Conservation (phyloP, 2,888 invertebrate species). For the Volucella inflata region DNA sequence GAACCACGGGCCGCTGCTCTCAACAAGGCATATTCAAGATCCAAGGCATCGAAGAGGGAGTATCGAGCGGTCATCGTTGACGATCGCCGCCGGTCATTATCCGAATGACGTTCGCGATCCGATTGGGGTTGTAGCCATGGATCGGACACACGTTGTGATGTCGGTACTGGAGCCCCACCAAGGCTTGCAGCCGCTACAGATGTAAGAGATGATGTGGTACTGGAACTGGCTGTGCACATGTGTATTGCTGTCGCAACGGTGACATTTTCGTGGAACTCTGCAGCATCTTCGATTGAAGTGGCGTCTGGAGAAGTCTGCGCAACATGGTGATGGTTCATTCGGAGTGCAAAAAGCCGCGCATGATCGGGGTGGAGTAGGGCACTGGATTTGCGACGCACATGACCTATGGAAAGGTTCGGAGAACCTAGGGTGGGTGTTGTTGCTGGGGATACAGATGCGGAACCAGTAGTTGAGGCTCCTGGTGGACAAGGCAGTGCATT, state of each 20-base stretch:
- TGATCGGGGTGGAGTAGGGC: slow-evolving; percentile 88
- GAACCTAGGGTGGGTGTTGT: slow-evolving; percentile 83
- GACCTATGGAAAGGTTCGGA: slow-evolving; percentile 81
- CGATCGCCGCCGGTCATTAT: slow-evolving; percentile 85
- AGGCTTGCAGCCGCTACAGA: slow-evolving; percentile 84
- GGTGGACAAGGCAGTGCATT: slow-evolving; percentile 83
- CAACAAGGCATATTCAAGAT: slow-evolving; percentile 88
- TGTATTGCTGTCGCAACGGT: slow-evolving; percentile 82
- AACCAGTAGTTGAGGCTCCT: slow-evolving; percentile 80
- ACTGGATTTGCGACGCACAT: slow-evolving; percentile 85
- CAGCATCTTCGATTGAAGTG: slow-evolving; percentile 83
- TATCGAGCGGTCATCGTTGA: slow-evolving; percentile 87
- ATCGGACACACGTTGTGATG: slow-evolving; percentile 83
- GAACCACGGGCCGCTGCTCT: slow-evolving; percentile 89
- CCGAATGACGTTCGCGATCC: slow-evolving; percentile 80
- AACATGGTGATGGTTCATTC: slow-evolving; percentile 83
- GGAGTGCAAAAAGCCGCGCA: slow-evolving; percentile 86
- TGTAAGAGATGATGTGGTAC: slow-evolving; percentile 86
- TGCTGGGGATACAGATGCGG: slow-evolving; percentile 82
- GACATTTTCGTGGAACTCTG: slow-evolving; percentile 83
- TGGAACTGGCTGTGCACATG: slow-evolving; percentile 84
- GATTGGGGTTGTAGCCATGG: slow-evolving; percentile 84
- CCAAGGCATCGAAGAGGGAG: slow-evolving; percentile 89
- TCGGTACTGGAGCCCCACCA: slow-evolving; percentile 80
- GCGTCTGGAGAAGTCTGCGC: slow-evolving; percentile 83